phyloP scores from a whole-genome alignment of 2,888 invertebrate species.

The Adelognathus sp. region DNA sequence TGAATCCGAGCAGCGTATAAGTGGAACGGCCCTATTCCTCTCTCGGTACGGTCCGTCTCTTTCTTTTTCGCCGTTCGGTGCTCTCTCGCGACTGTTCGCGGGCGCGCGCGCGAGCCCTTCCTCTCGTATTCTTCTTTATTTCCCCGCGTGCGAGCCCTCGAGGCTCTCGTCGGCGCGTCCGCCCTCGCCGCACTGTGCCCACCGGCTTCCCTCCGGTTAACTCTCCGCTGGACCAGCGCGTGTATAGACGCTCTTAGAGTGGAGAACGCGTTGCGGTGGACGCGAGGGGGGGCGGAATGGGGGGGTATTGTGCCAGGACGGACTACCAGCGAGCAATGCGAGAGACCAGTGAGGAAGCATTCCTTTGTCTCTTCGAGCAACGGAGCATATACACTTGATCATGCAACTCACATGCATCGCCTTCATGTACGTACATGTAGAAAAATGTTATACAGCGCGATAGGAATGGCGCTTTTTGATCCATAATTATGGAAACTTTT shows the following conservation, averaged over 20 bases:
- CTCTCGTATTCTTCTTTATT: slow-evolving; percentile 77
- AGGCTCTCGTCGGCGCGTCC: slow-evolving; percentile 61
- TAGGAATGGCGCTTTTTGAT: too few relatives aligned
- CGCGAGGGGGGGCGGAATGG: not conserved
- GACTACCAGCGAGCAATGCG: slow-evolving; percentile 39
- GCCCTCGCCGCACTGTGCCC: slow-evolving; percentile 55
- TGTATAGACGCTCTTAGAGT: slow-evolving; percentile 25
- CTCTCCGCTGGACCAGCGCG: slow-evolving; percentile 47
- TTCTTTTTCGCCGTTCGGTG: slow-evolving; percentile 46
- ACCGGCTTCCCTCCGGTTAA: slow-evolving; percentile 28
- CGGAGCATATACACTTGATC: slow-evolving; percentile 39
- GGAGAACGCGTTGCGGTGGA: slow-evolving; percentile 5
- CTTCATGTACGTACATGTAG: not conserved
- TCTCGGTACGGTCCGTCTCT: slow-evolving; percentile 65
- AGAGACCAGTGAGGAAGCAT: slow-evolving; percentile 72
- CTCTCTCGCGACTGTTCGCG: slow-evolving; percentile 45
- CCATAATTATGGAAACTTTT: too few relatives aligned
- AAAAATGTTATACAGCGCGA: too few relatives aligned
- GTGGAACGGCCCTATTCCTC: slow-evolving; percentile 80
- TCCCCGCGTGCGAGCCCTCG: slow-evolving; percentile 66
- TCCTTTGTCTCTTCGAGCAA: slow-evolving; percentile 78
- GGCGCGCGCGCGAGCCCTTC: slow-evolving; percentile 66
- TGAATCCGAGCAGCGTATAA: slow-evolving; percentile 81
- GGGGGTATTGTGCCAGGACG: slow-evolving; percentile 12
- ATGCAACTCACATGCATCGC: not conserved